These are phyloP conservation scores for Falco rusticolus DNA, from an alignment of 2,797 vertebrate species.

Conservation along the genomic window DNA sequence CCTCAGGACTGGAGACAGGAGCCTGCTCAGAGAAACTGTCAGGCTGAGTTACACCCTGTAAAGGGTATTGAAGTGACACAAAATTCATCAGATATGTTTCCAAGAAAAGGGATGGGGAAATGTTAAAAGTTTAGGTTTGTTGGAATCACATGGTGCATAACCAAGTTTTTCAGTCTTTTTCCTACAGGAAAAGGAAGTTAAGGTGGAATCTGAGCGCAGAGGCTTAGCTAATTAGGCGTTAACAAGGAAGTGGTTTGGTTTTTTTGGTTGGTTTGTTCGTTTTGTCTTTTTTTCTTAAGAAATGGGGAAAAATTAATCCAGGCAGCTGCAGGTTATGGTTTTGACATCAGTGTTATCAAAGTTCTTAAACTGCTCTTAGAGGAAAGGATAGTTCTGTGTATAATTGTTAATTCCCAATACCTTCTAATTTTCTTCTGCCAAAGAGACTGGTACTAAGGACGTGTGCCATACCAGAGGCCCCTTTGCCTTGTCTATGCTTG, in stretches of 20 bases:
- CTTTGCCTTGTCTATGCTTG: neutral
- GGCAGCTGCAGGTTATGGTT: constrained; percentile 1
- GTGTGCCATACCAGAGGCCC: neutral
- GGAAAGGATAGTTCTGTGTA: neutral
- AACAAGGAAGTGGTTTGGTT: neutral
- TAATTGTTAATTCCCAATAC: neutral
- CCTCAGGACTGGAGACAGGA: neutral
- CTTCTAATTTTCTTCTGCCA: too few species aligned
- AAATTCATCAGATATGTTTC: neutral
- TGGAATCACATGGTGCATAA: too few species aligned
- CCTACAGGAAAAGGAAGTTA: neutral
- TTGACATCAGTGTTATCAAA: constrained; percentile 9
- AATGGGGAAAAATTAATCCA: neutral
- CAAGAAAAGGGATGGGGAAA: neutral
- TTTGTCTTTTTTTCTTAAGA: neutral
- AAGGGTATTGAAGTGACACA: neutral
- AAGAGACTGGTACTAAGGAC: neutral
- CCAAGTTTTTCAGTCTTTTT: neutral
- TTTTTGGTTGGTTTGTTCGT: too few species aligned
- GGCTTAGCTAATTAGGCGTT: neutral
- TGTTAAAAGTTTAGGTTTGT: neutral
- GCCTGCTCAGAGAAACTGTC: neutral
- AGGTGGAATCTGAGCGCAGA: neutral
- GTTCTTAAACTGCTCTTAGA: constrained; percentile 6
- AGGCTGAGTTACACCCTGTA: neutral